These are phyloP conservation scores for Drosophila cyrtoloma DNA, from an alignment of 2,888 invertebrate genomes.

Conservation along the genomic window DNA sequence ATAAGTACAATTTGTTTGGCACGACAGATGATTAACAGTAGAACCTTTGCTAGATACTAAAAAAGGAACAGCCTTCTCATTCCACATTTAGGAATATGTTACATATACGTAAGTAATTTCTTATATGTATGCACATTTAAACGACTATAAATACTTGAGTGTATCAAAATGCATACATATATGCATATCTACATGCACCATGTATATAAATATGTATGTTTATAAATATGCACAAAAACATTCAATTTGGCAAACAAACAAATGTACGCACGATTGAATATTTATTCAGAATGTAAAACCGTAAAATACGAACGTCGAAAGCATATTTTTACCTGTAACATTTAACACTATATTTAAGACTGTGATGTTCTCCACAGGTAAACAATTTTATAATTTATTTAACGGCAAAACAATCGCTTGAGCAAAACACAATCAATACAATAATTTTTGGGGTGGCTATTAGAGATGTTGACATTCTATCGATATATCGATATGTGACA, in stretches of 20 bases:
- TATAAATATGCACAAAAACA: conserved; percentile 1
- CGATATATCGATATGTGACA: conserved; percentile 24
- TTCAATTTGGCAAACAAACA: conserved; percentile 3
- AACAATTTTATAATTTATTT: conserved; percentile 50
- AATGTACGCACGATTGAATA: not conserved
- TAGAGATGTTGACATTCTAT: conserved; percentile 8
- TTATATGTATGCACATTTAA: not conserved
- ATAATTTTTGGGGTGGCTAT: conserved; percentile 53
- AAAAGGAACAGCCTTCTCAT: not conserved
- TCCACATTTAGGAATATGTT: conserved; percentile 4
- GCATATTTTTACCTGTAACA: conserved; percentile 35
- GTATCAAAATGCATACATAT: not conserved
- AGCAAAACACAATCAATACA: conserved; percentile 71
- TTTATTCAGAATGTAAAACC: not conserved
- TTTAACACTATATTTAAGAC: conserved; percentile 20
- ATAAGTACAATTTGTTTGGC: not conserved
- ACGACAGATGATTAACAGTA: not conserved
- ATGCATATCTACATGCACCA: not conserved
- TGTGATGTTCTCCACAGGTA: conserved; percentile 30
- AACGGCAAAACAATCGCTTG: conserved; percentile 60
- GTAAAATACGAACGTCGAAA: not conserved
- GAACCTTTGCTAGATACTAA: not conserved
- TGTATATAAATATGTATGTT: not conserved
- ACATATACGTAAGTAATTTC: not conserved
- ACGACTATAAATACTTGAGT: conserved; percentile 2